Base-by-base conservation (phyloP, 30 jellyfish, hydroid and myxozoan genomes). In the Clytia hemisphaerica region DNA sequence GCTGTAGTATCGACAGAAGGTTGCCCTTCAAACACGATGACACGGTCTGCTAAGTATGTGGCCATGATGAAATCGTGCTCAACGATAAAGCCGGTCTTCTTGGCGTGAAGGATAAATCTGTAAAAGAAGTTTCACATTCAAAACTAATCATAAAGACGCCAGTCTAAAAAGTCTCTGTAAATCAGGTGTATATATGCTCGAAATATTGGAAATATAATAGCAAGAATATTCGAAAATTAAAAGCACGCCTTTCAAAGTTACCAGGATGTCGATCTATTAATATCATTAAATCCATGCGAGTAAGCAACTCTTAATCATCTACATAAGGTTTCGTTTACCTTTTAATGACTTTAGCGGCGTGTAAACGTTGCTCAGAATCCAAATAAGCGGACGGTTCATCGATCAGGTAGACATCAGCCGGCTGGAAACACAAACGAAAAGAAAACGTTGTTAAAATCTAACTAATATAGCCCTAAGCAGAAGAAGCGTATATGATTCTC, bases 61-160 rank as follows among this genome's bases (percentile, higher is more conserved):
- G 99, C 99, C 99, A 91, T 91, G 45, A 91, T 91, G 92, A 91
- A 91, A 83, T 91, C 99, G 92, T 91, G 99, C 88, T 91, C 99
- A 12, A 91, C 99, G 45, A 91, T 90, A 67, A 91, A 91, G 19
- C 94, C 99, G 21, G 99, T 91, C 77, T 91, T 91, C 83, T 91
- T 91, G 15, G 95, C 94, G 64, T 91, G 99, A 58, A 91, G 66
- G 46, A 91, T 91, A 51, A 91, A 91, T 67, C 98, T 89, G 33
- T 10, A 19, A 53, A 61, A 51, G 12, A 42, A 42, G 53, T 42
- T 42, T 42, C n/a, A 12, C n/a, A 10, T 42, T 18, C 4, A 48
- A 48, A n/a, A n/a, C n/a, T n/a, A n/a, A n/a, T n/a, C n/a, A n/a
- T n/a, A n/a, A n/a, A n/a, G n/a, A n/a, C n/a, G n/a, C n/a, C n/a